phyloP scores from a whole-genome alignment of 1,140 invertebrate species.

The Popillia japonica region DNA sequence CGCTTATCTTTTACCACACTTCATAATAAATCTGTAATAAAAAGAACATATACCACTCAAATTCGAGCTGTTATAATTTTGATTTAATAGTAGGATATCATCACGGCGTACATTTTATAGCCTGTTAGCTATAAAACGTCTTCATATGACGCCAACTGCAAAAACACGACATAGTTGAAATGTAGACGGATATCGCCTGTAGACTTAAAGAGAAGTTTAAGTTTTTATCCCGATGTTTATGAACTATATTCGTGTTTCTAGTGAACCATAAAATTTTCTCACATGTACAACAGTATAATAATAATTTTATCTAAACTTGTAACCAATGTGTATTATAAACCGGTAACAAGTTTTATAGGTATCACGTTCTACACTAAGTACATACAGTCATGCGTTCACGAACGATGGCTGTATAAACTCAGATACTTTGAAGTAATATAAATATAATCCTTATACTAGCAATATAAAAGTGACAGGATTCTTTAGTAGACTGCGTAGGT shows the following conservation, averaged over 20 bases:
- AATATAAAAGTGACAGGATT: neutral
- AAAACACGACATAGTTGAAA: too few relatives aligned
- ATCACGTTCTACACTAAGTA: neutral
- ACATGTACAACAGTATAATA: neutral
- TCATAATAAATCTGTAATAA: too few relatives aligned
- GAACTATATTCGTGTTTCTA: neutral
- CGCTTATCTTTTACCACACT: too few relatives aligned
- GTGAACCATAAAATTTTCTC: neutral
- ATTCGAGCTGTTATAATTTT: too few relatives aligned
- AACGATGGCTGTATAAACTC: neutral
- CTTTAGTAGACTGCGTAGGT: neutral
- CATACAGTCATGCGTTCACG: neutral
- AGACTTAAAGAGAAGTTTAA: neutral
- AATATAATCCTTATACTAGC: slow-evolving; percentile 1
- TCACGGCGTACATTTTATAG: too few relatives aligned
- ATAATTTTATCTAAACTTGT: neutral
- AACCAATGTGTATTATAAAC: neutral
- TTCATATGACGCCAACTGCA: too few relatives aligned
- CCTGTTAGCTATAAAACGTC: too few relatives aligned
- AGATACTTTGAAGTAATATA: neutral
- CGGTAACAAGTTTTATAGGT: neutral
- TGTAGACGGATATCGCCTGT: too few relatives aligned
- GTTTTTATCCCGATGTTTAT: neutral
- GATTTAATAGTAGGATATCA: too few relatives aligned
- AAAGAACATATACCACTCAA: too few relatives aligned